Evolutionary conservation across 1,140 invertebrate genomes (phyloP), one percentile per base, ranked within the genome.

Genomic region (Dendrolimus punctatus): DNA sequence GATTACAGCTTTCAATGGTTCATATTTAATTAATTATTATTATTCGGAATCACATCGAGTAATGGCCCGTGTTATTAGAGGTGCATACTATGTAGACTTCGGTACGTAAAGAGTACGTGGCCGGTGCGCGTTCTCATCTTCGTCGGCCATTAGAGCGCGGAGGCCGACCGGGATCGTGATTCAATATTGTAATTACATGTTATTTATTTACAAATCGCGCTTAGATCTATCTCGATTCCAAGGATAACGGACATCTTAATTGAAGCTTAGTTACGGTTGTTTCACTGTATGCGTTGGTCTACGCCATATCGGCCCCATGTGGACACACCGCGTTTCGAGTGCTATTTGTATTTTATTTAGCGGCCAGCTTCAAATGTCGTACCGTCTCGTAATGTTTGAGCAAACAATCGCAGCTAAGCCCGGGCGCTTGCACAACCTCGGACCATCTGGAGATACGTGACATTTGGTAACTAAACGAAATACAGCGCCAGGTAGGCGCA

Each of bases 291-390:
- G 73, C 64, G 71, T 75, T 73, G 68, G 75, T 74, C 64, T 73
- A 68, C 64, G 62, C 66, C 76, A 68, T 76, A 73, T 73, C 70
- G 46, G 58, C 58, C 56, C 58, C 66, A 52, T 76, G 73, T 80
- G 73, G 70, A 74, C 76, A 76, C 76, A 68, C 58, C 71, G 68
- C 67, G 68, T 64, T 71, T 72, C 66, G 75, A 79, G 80, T 68
- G 67, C 57, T 85, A 69, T 86, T 86, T 86, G 78, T 73, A 72
- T 82, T 79, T 72, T 79, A 68, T 85, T 86, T 86, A 86, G 80
- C 83, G 80, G 77, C 66, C 69, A 63, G 69, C 76, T 80, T 83
- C 78, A 84, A 86, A 83, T 86, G 76, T 80, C 77, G 73, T 76
- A 76, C 82, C 78, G 68, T 76, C 77, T 79, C 75, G 81, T 85